phyloP scores from a whole-genome alignment of 2,797 vertebrate species.

The Alosa sapidissima region DNA sequence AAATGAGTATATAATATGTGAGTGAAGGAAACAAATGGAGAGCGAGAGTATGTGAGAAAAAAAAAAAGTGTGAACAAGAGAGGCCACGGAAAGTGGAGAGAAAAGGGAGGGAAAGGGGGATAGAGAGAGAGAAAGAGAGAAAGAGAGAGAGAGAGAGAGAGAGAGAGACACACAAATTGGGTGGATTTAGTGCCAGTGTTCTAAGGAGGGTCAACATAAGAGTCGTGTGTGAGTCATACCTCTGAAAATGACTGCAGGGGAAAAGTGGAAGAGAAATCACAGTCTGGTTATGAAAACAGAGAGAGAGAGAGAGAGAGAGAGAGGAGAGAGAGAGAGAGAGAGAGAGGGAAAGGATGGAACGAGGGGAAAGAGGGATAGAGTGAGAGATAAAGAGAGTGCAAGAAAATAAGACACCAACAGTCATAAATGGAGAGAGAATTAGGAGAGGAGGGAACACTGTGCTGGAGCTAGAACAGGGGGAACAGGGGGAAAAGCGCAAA shows the following conservation, averaged over 20 bases:
- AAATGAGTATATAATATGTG: too few species aligned
- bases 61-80: background rate
- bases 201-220: background rate
- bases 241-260: constrained; percentile 20
- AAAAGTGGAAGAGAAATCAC: constrained; percentile 43
- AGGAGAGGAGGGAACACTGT: constrained; percentile 52
- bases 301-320: background rate
- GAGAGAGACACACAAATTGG: background rate
- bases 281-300: background rate
- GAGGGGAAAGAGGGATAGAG: background rate
- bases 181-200: background rate
- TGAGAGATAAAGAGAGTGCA: background rate
- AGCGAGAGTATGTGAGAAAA: background rate
- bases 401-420: background rate
- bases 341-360: background rate
- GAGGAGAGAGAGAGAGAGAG: background rate
- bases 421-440: constrained; percentile 32
- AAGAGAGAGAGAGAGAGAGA: background rate
- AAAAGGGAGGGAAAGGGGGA: background rate
- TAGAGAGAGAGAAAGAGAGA: background rate
- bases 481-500: too few species aligned
- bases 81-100: background rate
- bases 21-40: too few species aligned
- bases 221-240: constrained; percentile 20
- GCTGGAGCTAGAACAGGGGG: background rate